Base-by-base conservation (phyloP, 1,140 invertebrate species). In the Limonius californicus region DNA sequence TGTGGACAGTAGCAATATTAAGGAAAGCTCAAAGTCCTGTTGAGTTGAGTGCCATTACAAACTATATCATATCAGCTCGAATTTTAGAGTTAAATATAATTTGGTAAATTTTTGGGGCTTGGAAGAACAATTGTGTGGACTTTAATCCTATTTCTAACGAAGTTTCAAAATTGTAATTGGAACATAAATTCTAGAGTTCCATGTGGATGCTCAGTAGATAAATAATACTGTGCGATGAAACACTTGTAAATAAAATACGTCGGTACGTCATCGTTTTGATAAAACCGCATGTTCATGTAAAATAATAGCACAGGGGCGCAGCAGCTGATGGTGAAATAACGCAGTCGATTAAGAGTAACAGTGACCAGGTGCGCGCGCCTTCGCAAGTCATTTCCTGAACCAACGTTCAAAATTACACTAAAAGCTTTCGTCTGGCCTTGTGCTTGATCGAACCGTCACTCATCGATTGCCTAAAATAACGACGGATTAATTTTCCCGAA, bases 331-430 rank as follows among this genome's bases (percentile, higher is more conserved):
- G 27, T 50, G 45, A 50, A 50, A 50, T 50, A 50, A 50, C 16
- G 16, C 12, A 50, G 45, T 50, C 45, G 45, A 50, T 50, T 50
- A 50, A 27, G 56, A 57, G 47, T 59, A 59, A 59, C 50, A 62
- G 60, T 43, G 60, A 55, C 60, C 60, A 62, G 60, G 60, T 62
- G 60, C 54, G 53, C 47, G 54, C 53, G 54, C 45, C 45, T 62
- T 65, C 59, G 64, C 64, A 65, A 65, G 64, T 65, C 64, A 65
- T 59, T 65, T 65, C 64, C 64, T 65, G 19, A 32, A 43, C 18
- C 50, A 27, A 54, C 27, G 30, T 45, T 50, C 15, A 50, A 54
- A 60, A 59, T 59, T 59, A 59, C 57, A n/a, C 57, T 59, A 59
- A 59, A 59, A 59, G 57, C 57, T 59, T 47, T 59, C 54, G 54